These are phyloP conservation scores for Vollenhovia emeryi DNA, from an alignment of 1,140 invertebrate species.

Conservation along the genomic window DNA sequence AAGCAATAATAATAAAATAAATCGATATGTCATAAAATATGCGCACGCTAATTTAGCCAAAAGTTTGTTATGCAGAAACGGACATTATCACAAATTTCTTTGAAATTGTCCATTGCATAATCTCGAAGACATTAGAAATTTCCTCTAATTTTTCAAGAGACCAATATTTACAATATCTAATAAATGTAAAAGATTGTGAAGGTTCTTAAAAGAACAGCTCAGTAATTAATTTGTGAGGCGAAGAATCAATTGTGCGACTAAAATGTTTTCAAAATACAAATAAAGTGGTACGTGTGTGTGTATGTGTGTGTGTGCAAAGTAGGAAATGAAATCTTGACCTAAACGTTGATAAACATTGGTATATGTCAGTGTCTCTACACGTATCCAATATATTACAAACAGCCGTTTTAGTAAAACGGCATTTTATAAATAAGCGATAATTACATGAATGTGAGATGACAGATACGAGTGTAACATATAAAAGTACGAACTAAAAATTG, in stretches of 20 bases:
- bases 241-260: neutral
- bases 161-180: neutral
- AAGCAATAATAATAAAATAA: neutral
- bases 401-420: neutral
- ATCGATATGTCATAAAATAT: neutral
- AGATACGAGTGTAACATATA: neutral
- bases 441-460: neutral
- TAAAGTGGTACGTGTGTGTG: neutral
- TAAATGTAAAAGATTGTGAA: neutral
- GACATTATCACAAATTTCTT: neutral
- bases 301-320: neutral
- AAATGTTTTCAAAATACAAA: neutral
- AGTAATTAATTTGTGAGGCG: neutral
- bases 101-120: neutral
- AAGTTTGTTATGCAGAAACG: neutral
- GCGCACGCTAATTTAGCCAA: neutral
- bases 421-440: constrained; percentile 7
- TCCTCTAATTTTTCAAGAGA: neutral
- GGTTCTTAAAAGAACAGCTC: neutral
- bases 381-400: neutral
- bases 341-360: neutral
- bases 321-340: neutral
- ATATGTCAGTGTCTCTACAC: neutral
- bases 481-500: constrained; percentile 16
- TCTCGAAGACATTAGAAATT: neutral